phyloP scores from a whole-genome alignment of 2,888 invertebrate genomes.

The Ophion costatus region DNA sequence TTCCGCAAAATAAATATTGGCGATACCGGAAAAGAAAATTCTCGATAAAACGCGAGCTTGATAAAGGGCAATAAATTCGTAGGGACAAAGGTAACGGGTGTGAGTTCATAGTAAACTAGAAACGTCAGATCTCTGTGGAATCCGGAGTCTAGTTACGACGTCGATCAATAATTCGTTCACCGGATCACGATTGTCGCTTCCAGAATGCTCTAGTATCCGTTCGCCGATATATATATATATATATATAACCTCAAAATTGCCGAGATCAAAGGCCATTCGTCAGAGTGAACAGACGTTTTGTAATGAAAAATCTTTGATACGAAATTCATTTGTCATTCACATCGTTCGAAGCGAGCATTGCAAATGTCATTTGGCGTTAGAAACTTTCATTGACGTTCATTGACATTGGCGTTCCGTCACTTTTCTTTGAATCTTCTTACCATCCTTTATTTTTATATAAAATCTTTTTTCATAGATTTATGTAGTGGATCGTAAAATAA shows the following conservation, averaged over 20 bases:
- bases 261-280: constrained; percentile 36
- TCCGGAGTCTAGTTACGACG: constrained; percentile 56
- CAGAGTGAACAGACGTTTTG: constrained; percentile 4
- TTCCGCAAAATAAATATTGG: not conserved
- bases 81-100: constrained; percentile 17
- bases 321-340: constrained; percentile 1
- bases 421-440: too few relatives aligned
- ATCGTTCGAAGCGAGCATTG: not conserved
- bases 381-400: not conserved
- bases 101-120: constrained; percentile 50
- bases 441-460: too few relatives aligned
- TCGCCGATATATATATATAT: constrained; percentile 2
- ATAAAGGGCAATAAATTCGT: not conserved
- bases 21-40: not conserved
- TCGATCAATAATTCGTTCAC: constrained; percentile 68
- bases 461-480: too few relatives aligned
- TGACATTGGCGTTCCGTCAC: too few relatives aligned
- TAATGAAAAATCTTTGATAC: constrained; percentile 39
- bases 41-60: not conserved
- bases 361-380: not conserved
- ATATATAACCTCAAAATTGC: not conserved
- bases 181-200: constrained; percentile 64
- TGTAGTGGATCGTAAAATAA: too few relatives aligned
- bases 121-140: constrained; percentile 49
- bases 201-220: constrained; percentile 32